Percentiles rank a stretch among this genome's conserved stretches.
Conservation (phyloP, 2,113 vertebrate species). For the Zosterops japonicus region DNA sequence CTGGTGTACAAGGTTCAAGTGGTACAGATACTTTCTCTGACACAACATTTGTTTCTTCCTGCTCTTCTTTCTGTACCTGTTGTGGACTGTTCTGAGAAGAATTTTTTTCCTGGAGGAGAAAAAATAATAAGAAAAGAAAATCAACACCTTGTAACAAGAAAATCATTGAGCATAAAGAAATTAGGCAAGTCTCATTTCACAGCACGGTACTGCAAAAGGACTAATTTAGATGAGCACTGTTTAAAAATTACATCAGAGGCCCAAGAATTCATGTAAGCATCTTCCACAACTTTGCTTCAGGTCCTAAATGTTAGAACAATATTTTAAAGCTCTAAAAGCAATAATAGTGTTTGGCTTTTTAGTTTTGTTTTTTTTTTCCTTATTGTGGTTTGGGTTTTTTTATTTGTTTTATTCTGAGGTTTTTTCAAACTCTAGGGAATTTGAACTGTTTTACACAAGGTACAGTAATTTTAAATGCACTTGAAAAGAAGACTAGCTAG, state of each 20-base stretch:
- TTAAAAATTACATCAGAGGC: background rate
- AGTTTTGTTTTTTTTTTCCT: background rate
- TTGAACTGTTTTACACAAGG: background rate
- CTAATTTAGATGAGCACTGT: background rate
- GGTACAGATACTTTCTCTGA: constrained; percentile 21
- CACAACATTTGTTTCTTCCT: background rate
- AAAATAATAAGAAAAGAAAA: background rate
- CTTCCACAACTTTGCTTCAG: background rate
- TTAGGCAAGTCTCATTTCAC: background rate
- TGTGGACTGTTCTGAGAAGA: constrained; percentile 25
- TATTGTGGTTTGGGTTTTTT: background rate
- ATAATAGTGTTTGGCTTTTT: background rate
- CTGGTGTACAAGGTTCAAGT: constrained; percentile 37
- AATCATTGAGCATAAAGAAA: background rate
- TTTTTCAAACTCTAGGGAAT: background rate
- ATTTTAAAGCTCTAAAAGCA: background rate
- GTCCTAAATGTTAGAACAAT: background rate
- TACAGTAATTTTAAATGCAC: background rate
- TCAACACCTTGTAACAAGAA: background rate
- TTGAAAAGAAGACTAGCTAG: background rate
- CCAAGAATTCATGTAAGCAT: background rate
- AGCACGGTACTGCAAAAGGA: background rate
- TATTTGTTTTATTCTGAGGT: background rate
- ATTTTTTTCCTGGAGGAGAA: constrained; percentile 62
- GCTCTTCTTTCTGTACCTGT: constrained; percentile 2